Evolutionary conservation across 1,140 invertebrate genomes (phyloP), one percentile per base, ranked within the genome.

Genomic region (Ceratina japonica): DNA sequence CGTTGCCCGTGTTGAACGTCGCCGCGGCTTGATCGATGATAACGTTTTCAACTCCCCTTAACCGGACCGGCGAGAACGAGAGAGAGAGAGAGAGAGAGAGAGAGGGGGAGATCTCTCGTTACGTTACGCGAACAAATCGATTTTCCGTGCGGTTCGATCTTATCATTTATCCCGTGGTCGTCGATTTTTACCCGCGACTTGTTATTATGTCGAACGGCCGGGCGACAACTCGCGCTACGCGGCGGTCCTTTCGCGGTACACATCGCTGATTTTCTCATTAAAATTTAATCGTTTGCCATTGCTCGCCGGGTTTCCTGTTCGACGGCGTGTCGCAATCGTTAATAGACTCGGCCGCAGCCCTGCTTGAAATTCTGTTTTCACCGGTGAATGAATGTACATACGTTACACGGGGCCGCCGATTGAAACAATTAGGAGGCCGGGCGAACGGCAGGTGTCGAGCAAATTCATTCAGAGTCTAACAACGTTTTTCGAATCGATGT

Each of bases 1-100:
- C 59, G 58, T 61, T 15, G 69, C 31, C 61, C 76, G 56, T 71
- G 20, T 82, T 65, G 63, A 69, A 73, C 64, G 65, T 77, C 49
- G 56, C 24, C 58, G n/a, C 18, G 18, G 3, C 22, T 73, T 85
- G 83, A 86, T 85, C 77, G 76, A 86, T 80, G 80, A 74, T 73
- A 66, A 61, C 58, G 74, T 76, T 75, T 58, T 18, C 3, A 3
- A 22, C 15, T 13, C 51, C 24, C 27, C 22, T 15, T 49, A 62
- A 58, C 80, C n/a, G 15, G n/a, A 44, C 37, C 37, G 37, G 37
- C 3, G 37, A 37, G 7, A 2, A 7, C 2, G 37, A 37, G 37
- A 37, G 37, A 37, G 37, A 37, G 37, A 37, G 37, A 37, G 37
- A 37, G 37, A 37, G 37, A 44, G 37, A 44, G 37, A 44, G 37